Evolutionary conservation across 2,797 vertebrate genomes (phyloP).

Genomic region (Selene dorsalis): DNA sequence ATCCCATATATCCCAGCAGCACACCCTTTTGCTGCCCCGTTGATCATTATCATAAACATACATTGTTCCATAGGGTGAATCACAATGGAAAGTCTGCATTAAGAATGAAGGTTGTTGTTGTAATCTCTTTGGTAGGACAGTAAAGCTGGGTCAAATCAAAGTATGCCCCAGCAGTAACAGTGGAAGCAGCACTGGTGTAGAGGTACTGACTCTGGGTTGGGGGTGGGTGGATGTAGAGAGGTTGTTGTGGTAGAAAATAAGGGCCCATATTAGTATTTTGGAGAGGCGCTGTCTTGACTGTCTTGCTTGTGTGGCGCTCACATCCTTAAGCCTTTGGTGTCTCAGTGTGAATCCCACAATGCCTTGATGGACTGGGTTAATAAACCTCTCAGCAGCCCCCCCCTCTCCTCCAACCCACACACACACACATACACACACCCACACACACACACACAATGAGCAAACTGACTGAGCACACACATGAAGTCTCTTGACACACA

Average conservation of each 20-base stretch:
- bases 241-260: conserved; percentile 79
- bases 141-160: conserved; percentile 70
- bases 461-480: conserved; percentile 54
- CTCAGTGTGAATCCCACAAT: conserved; percentile 82
- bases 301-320: conserved; percentile 83
- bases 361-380: conserved; percentile 86
- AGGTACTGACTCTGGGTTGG: conserved; percentile 27
- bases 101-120: conserved; percentile 15
- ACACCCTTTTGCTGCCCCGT: neutral
- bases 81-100: conserved; percentile 25
- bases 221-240: conserved; percentile 18
- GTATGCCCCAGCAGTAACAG: conserved; percentile 38
- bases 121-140: conserved; percentile 54
- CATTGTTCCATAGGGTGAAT: conserved; percentile 28
- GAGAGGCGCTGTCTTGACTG: conserved; percentile 75
- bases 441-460: conserved; percentile 60
- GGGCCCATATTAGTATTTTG: conserved; percentile 84
- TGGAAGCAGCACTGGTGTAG: conserved; percentile 36
- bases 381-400: conserved; percentile 82
- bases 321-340: conserved; percentile 84
- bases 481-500: conserved; percentile 68
- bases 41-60: conserved; percentile 44
- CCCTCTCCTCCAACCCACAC: conserved; percentile 47
- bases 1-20: neutral
- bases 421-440: conserved; percentile 69